Base-by-base conservation (phyloP, 2,888 invertebrate species). In the Megastigmus dorsalis region DNA sequence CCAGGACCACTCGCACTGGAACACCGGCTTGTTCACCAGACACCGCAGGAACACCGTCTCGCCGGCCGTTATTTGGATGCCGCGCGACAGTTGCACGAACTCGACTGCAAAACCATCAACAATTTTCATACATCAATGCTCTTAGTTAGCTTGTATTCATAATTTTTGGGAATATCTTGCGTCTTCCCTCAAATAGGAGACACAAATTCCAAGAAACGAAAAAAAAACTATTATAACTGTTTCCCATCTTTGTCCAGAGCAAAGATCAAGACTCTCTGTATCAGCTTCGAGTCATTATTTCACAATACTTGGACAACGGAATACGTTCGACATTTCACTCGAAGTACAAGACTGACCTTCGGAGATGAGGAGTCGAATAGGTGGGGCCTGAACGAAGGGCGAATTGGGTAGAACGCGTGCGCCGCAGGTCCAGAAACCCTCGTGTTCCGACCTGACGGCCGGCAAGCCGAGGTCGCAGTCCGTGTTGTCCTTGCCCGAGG, bases 1-100 rank as follows among this genome's bases (percentile, higher is more conserved):
- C 87, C 88, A 88, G 55, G 86, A 84, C 88, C 88, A 88, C 74
- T 87, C 86, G 80, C 88, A 88, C 65, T 84, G 84, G 60, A 83
- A 82, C 50, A 87, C 86, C 15, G 86, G 86, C 57, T 85, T 86
- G 79, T 87, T 86, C 59, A 83, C 84, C 74, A 87, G 77, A 75
- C 88, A 88, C 43, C 86, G 82, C 57, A 88, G 79, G 4, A 85
- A 81, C 28, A 86, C 85, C 15, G 87, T 84, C 76, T 87, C 88
- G 33, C 88, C 86, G 3, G 85, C 82, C 2, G 87, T 84, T 70
- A 85, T 85, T 76, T 87, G 86, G 43, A 88, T 83, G 60, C 84
- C 87, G 69, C 83, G 82, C 23, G 88, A 87, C 67, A 87, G 80
- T 76, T 88, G 87, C 26, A 88, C 86, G 77, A 88, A 88, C 76